These are phyloP conservation scores for Lacanobia oleracea DNA, from an alignment of 2,888 invertebrate species.

Conservation along the genomic window DNA sequence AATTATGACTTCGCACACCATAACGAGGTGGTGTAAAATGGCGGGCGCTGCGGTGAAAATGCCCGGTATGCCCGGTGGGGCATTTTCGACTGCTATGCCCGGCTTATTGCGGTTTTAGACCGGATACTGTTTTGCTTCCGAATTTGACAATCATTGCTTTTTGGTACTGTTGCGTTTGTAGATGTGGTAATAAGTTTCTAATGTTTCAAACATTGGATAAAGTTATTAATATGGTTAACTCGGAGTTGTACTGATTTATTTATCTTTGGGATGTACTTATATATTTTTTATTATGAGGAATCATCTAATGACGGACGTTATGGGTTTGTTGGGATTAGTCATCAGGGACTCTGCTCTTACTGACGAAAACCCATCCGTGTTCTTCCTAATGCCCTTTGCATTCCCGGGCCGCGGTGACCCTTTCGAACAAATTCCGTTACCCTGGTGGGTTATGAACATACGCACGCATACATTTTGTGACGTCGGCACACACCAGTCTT, in stretches of 20 bases:
- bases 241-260: neutral
- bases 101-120: constrained; percentile 54
- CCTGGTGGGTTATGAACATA: too few species aligned
- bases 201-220: neutral
- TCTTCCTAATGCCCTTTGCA: too few species aligned
- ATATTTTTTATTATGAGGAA: too few species aligned
- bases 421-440: too few species aligned
- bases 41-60: constrained; percentile 29
- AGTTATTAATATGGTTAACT: neutral
- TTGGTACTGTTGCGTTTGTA: neutral
- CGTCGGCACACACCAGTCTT: too few species aligned
- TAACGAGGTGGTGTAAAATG: constrained; percentile 40
- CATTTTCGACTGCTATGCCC: constrained; percentile 24
- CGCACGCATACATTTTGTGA: too few species aligned
- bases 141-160: constrained; percentile 33
- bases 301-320: too few species aligned
- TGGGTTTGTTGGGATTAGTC: too few species aligned
- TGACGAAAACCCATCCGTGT: too few species aligned
- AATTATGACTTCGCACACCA: constrained; percentile 55
- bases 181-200: neutral
- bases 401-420: too few species aligned
- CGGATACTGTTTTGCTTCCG: constrained; percentile 36
- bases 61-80: constrained; percentile 19
- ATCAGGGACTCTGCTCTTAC: too few species aligned
- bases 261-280: neutral